Conservation (phyloP, 2,113 vertebrate genomes). For the Pelecanus crispus region DNA sequence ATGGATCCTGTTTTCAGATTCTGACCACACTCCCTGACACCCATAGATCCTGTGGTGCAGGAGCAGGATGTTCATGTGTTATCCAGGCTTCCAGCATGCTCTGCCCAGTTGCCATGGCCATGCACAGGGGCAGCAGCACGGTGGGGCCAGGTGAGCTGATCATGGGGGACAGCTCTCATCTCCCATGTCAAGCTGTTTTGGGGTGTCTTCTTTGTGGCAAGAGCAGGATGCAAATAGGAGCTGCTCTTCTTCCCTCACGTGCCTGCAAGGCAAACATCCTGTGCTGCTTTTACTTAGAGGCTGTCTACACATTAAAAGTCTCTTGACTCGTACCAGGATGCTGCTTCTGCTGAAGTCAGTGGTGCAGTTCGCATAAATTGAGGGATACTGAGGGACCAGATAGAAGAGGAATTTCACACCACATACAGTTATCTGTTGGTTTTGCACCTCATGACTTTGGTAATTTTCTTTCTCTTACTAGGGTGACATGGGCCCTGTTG, state of each 20-base stretch:
- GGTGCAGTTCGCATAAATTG: not conserved
- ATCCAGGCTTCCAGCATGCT: not conserved
- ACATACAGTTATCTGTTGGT: not conserved
- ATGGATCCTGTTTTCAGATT: not conserved
- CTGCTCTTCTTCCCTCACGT: not conserved
- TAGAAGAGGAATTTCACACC: not conserved
- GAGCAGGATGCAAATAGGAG: not conserved
- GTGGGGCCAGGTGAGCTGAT: not conserved
- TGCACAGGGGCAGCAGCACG: not conserved
- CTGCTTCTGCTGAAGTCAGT: not conserved
- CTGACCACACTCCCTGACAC: rapidly evolving
- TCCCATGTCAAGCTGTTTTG: not conserved
- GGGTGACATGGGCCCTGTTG: constrained; percentile 91
- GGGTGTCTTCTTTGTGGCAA: not conserved
- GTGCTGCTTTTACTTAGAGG: not conserved
- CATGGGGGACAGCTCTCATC: not conserved
- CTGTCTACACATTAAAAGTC: not conserved
- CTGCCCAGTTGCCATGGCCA: rapidly evolving
- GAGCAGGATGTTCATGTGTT: not conserved
- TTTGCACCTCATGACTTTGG: not conserved
- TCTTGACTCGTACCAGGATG: not conserved
- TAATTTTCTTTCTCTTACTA: constrained; percentile 66
- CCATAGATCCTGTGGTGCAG: not conserved
- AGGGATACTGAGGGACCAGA: not conserved
- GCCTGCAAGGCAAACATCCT: not conserved